These are phyloP conservation scores for Nephrotoma guestfalica DNA, from an alignment of 2,888 invertebrate species.

Conservation along the genomic window DNA sequence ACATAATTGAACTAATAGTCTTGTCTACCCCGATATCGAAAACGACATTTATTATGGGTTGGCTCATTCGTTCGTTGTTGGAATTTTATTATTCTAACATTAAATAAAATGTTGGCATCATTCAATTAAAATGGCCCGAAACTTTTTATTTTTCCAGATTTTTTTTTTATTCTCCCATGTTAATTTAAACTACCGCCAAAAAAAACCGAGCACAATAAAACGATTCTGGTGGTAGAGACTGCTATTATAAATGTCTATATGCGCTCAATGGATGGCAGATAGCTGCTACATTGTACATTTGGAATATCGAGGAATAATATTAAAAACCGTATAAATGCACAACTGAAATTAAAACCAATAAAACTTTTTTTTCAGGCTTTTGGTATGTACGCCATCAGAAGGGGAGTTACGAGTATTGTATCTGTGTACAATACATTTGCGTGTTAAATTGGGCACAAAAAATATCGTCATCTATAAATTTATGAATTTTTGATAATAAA, in stretches of 20 bases:
- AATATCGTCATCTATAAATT: neutral
- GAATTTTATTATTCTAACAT: neutral
- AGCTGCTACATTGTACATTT: neutral
- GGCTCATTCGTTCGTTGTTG: neutral
- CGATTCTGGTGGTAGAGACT: neutral
- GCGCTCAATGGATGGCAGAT: neutral
- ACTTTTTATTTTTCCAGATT: neutral
- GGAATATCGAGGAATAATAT: neutral
- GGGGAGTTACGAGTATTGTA: neutral
- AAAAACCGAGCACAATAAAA: neutral
- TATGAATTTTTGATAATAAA: neutral
- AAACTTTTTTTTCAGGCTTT: neutral
- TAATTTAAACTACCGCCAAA: neutral
- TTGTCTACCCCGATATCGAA: neutral
- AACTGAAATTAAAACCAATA: neutral
- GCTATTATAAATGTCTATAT: neutral
- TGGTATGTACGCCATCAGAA: neutral
- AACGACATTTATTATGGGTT: neutral
- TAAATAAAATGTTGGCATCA: neutral
- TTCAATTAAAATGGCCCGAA: neutral
- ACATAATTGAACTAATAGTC: neutral
- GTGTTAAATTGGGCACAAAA: neutral
- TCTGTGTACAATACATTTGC: neutral
- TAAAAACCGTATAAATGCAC: neutral
- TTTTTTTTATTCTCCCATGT: neutral